These are phyloP conservation scores for Acipenser oxyrinchus DNA, from an alignment of 2,797 vertebrate genomes.

Conservation along the genomic window DNA sequence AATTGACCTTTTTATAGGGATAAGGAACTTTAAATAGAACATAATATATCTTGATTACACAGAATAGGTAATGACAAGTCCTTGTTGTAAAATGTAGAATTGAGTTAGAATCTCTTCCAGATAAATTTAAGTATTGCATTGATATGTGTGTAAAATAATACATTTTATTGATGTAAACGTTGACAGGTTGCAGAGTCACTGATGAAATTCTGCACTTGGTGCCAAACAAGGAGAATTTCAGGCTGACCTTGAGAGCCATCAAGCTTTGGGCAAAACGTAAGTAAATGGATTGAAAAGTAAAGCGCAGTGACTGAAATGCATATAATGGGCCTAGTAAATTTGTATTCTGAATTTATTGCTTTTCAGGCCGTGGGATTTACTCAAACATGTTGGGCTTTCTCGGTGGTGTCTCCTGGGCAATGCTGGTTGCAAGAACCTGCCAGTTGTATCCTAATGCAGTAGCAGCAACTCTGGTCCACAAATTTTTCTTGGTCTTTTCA, in stretches of 20 bases:
- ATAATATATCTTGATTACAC: too few species aligned
- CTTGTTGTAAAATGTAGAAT: background rate
- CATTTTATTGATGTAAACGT: constrained; percentile 7
- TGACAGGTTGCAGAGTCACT: constrained; percentile 87
- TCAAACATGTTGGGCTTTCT: constrained; percentile 70
- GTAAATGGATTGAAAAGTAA: constrained; percentile 32
- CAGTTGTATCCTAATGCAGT: constrained; percentile 65
- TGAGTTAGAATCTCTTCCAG: background rate
- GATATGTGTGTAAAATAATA: background rate
- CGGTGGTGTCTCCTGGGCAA: constrained; percentile 66
- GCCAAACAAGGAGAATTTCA: constrained; percentile 95
- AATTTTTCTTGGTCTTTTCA: constrained; percentile 69
- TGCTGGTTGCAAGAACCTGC: constrained; percentile 67
- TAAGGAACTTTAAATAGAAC: too few species aligned
- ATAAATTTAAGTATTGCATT: too few species aligned
- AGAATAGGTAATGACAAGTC: background rate
- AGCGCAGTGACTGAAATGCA: background rate
- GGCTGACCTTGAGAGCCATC: constrained; percentile 82
- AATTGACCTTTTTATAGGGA: too few species aligned
- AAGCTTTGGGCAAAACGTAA: constrained; percentile 98
- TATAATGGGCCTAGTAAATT: constrained; percentile 10
- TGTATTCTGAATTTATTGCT: constrained; percentile 15
- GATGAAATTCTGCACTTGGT: constrained; percentile 95
- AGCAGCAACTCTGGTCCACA: constrained; percentile 63
- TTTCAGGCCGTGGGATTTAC: constrained; percentile 64